Percentiles rank a stretch among this genome's conserved stretches.
These are phyloP conservation scores for Tigriopus japonicus DNA, from an alignment of 1,140 invertebrate genomes.

Conservation along the genomic window DNA sequence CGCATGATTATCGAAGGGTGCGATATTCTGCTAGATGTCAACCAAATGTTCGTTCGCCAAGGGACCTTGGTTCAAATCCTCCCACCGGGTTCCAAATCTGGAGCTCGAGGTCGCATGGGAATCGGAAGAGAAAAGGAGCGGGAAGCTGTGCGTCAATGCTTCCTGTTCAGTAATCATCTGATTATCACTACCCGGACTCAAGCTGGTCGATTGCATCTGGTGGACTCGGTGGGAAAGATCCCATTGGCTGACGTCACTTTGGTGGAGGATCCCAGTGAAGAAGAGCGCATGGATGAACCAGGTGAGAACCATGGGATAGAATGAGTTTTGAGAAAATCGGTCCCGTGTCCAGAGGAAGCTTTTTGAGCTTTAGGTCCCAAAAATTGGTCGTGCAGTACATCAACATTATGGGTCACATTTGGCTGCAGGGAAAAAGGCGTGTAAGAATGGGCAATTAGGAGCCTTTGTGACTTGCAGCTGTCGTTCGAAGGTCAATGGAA, in stretches of 20 bases:
- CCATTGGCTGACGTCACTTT: conserved; percentile 61
- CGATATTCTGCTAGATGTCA: conserved; percentile 79
- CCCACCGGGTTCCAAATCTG: conserved; percentile 29
- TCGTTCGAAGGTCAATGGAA: too few species aligned
- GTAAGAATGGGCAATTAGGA: too few species aligned
- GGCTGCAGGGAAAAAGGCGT: too few species aligned
- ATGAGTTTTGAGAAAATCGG: too few species aligned
- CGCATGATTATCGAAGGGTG: conserved; percentile 88
- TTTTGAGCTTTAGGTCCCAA: too few species aligned
- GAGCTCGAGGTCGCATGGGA: conserved; percentile 28
- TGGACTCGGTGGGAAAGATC: conserved; percentile 60
- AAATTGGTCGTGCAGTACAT: too few species aligned
- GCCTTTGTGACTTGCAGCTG: too few species aligned
- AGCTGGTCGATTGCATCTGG: conserved; percentile 61
- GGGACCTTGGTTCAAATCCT: conserved; percentile 19
- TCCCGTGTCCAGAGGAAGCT: too few species aligned
- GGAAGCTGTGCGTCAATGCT: conserved; percentile 54
- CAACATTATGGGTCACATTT: too few species aligned
- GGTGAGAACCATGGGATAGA: conserved; percentile 2
- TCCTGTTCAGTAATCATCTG: conserved; percentile 71
- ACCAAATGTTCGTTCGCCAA: conserved; percentile 36
- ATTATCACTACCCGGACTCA: conserved; percentile 48
- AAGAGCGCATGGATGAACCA: conserved; percentile 32
- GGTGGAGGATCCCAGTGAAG: conserved; percentile 45
- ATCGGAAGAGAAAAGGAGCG: conserved; percentile 43